A percentile compares a stretch with the other conserved stretches of the same genome.
phyloP scores from a whole-genome alignment of 2,888 invertebrate genomes.

The Lathronympha strigana region DNA sequence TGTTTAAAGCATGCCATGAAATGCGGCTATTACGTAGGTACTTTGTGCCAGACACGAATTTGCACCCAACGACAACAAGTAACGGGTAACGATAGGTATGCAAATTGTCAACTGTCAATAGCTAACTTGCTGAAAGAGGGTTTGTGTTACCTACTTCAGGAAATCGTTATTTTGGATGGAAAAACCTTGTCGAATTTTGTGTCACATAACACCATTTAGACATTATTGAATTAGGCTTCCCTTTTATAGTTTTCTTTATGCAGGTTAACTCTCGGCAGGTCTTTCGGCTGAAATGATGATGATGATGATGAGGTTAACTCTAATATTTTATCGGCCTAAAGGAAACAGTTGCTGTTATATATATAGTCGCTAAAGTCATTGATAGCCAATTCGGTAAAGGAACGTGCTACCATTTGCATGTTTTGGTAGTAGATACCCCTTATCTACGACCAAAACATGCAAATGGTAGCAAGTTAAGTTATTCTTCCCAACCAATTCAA shows the following conservation, averaged over 20 bases:
- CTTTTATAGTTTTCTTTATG: slow-evolving; percentile 25
- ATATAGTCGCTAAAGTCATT: slow-evolving; percentile 8
- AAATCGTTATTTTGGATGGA: background rate
- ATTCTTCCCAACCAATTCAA: background rate
- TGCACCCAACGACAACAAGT: slow-evolving; percentile 1
- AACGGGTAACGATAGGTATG: background rate
- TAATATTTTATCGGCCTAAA: no score
- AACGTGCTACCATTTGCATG: slow-evolving; percentile 12
- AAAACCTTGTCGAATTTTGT: background rate
- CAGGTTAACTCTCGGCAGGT: no score
- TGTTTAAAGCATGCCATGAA: no score
- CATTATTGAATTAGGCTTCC: background rate
- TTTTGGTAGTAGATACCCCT: slow-evolving; percentile 2
- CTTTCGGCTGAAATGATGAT: no score
- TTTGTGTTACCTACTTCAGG: slow-evolving; percentile 2
- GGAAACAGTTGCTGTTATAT: slow-evolving; percentile 22
- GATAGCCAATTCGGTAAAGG: slow-evolving; percentile 17
- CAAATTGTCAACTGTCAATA: slow-evolving; percentile 10
- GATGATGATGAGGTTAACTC: no score
- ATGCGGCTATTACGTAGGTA: slow-evolving; percentile 1
- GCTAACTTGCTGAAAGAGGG: background rate
- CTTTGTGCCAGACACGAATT: background rate
- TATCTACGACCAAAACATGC: background rate
- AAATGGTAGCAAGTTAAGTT: no score
- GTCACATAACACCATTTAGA: background rate